These are phyloP conservation scores for Esox lucius DNA, from an alignment of 2,797 vertebrate genomes.

Conservation along the genomic window DNA sequence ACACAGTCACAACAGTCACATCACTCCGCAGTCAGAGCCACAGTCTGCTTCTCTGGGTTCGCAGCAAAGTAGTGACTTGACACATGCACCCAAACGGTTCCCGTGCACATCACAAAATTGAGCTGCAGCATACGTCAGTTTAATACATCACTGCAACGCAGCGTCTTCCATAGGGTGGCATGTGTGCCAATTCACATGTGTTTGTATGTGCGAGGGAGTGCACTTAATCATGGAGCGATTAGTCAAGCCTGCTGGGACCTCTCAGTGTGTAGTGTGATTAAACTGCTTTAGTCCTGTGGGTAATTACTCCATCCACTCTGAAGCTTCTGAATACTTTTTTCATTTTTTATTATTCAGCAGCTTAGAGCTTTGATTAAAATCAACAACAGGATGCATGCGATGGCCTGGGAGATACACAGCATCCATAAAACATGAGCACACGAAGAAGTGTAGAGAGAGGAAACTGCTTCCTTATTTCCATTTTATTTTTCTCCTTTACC, in stretches of 20 bases:
- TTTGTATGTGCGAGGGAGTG: not conserved
- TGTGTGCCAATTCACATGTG: not conserved
- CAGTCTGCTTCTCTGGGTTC: not conserved
- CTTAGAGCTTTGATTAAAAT: constrained; percentile 16
- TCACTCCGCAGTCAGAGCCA: not conserved
- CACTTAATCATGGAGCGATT: not conserved
- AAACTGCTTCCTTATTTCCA: not conserved
- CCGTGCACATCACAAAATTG: constrained; percentile 16
- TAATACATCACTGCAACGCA: constrained; percentile 30
- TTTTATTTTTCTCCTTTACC: not conserved
- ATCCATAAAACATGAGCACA: constrained; percentile 13
- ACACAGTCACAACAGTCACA: too few species aligned
- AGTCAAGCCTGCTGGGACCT: not conserved
- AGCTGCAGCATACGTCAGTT: constrained; percentile 27
- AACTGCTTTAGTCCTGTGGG: not conserved
- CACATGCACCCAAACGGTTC: constrained; percentile 22
- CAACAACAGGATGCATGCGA: not conserved
- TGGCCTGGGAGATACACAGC: constrained; percentile 2
- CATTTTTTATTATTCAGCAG: constrained; percentile 15
- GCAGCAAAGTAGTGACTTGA: not conserved
- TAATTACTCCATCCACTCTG: not conserved
- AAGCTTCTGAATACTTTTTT: not conserved
- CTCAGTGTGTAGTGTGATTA: not conserved
- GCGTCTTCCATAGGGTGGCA: not conserved
- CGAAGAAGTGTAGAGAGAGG: not conserved